phyloP scores from a whole-genome alignment of 2,113 vertebrate species.

The Eurypyga helias region DNA sequence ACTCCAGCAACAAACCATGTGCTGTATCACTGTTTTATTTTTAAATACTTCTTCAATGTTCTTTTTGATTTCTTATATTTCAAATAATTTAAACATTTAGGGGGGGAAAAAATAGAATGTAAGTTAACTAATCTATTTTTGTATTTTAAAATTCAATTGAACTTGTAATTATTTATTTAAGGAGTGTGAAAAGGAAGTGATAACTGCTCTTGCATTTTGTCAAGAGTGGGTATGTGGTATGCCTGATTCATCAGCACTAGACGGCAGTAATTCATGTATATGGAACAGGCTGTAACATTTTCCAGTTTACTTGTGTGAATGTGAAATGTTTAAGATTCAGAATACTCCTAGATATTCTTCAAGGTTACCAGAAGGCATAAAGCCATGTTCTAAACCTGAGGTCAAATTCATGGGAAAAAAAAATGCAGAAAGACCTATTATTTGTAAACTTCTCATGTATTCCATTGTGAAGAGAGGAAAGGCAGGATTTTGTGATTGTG shows the following conservation, averaged over 20 bases:
- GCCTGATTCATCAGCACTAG: constrained; percentile 3
- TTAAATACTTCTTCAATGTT: neutral
- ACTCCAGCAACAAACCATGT: neutral
- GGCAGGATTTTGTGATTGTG: neutral
- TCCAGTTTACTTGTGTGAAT: constrained; percentile 26
- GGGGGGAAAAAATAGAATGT: neutral
- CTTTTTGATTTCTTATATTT: neutral
- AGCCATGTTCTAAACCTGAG: neutral
- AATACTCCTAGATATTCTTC: constrained; percentile 5
- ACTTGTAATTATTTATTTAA: constrained; percentile 27
- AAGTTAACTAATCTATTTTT: neutral
- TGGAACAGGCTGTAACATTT: neutral
- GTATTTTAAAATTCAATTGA: constrained; percentile 58
- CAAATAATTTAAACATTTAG: neutral
- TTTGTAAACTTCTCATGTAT: neutral
- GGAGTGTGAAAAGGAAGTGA: neutral
- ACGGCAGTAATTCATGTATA: neutral
- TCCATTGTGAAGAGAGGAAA: neutral
- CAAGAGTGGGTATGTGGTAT: neutral
- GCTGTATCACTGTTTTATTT: neutral
- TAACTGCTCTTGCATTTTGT: constrained; percentile 8
- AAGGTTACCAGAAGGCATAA: constrained; percentile 2
- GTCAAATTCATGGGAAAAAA: neutral
- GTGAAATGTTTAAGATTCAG: constrained; percentile 15
- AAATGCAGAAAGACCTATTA: neutral